Conservation (phyloP, 2,797 vertebrate species). For the Artibeus jamaicensis region DNA sequence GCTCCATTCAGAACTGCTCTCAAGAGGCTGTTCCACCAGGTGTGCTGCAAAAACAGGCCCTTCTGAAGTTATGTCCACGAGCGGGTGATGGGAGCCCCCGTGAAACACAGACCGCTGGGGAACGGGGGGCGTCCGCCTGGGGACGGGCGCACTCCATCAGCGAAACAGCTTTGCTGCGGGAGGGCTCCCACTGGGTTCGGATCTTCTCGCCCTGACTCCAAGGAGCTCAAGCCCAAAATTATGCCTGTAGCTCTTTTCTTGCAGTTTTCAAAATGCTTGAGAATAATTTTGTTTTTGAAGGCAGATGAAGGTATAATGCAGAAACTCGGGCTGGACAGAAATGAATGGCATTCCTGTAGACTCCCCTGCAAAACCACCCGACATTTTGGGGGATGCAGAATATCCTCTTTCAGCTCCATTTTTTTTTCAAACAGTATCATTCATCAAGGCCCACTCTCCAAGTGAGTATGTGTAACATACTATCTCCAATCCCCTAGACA, state of each 20-base stretch:
- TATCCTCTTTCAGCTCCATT: not conserved
- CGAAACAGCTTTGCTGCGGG: not conserved
- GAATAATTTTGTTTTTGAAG: not conserved
- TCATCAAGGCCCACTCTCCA: not conserved
- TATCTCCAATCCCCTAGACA: not conserved
- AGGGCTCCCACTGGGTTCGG: slow-evolving; percentile 11
- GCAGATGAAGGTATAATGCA: not conserved
- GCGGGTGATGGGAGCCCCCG: not conserved
- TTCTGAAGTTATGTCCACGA: not conserved
- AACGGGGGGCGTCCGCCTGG: not conserved
- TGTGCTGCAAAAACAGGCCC: not conserved
- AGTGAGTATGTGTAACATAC: not conserved
- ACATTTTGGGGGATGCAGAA: not conserved
- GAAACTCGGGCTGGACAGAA: not conserved
- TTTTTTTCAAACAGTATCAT: not conserved
- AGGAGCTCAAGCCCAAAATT: slow-evolving; percentile 55
- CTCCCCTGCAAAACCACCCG: not conserved
- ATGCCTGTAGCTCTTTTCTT: not conserved
- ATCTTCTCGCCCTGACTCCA: slow-evolving; percentile 11
- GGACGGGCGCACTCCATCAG: not conserved
- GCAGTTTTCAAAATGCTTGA: not conserved
- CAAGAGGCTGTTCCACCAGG: not conserved
- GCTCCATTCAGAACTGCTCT: not conserved
- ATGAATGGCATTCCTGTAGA: not conserved
- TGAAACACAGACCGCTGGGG: not conserved